Evolutionary conservation across 2,888 invertebrate genomes (phyloP), one percentile per base, ranked within the genome.

Genomic region (Dolomedes plantarius): DNA sequence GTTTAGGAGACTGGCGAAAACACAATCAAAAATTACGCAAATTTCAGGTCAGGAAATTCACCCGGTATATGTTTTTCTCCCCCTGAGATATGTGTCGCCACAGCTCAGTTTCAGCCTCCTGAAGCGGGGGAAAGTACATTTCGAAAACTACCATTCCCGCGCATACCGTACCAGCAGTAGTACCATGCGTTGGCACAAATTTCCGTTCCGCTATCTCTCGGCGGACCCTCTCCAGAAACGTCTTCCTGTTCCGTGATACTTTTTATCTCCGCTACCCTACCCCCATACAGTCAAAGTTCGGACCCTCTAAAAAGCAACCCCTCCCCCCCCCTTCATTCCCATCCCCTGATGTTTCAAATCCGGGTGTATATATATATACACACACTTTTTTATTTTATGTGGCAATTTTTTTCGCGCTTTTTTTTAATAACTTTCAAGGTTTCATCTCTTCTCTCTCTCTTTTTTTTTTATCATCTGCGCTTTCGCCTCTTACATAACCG

Each of bases 241-340:
- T 56, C 56, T 56, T 56, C 56, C 56, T 56, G 56, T 56, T 56
- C 56, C 56, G 56, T 56, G 56, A 56, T 56, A 56, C 56, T 56
- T 56, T 56, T 56, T 56, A 56, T 56, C 56, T 56, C 23, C 2
- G 56, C 19, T 19, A 56, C 23, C 56, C 56, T 23, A 56, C 23
- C 56, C n/a, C 56, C 23, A 56, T 56, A 56, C 23, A 56, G 56
- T 23, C 56, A 56, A 56, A 56, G 56, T 56, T 56, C 56, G 23
- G 23, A 56, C 23, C 23, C 23, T 23, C 56, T 1, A 56, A 56
- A 56, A 56, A 46, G n/a, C n/a, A n/a, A n/a, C n/a, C n/a, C n/a
- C n/a, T 23, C 56, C 19, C 23, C 23, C 56, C n/a, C n/a, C n/a
- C n/a, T n/a, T n/a, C n/a, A n/a, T n/a, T n/a, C n/a, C n/a, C n/a